Evolutionary conservation across 2,888 invertebrate genomes (phyloP).

Genomic region (Calephelis perditalis): DNA sequence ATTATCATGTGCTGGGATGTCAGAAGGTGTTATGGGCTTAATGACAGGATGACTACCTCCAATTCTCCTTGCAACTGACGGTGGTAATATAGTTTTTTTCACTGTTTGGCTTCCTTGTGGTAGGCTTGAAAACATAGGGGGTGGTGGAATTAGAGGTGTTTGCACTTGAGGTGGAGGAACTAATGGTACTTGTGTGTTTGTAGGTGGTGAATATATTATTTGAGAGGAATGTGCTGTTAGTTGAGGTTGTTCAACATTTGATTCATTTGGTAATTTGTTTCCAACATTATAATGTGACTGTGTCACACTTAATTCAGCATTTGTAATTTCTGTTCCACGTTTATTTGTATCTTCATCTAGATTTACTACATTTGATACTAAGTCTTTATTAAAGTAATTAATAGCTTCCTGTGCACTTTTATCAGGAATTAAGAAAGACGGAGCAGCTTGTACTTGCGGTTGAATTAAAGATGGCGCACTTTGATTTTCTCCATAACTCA

Average conservation of each 20-base stretch:
- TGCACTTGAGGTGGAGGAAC: slow-evolving; percentile 13
- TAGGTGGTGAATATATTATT: not conserved
- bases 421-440: not conserved
- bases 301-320: not conserved
- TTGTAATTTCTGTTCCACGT: not conserved
- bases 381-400: not conserved
- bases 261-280: not conserved
- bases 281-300: not conserved
- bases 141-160: slow-evolving; percentile 52
- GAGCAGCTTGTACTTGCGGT: not conserved
- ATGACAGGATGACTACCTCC: slow-evolving; percentile 52
- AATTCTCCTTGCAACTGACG: slow-evolving; percentile 63
- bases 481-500: slow-evolving; percentile 66
- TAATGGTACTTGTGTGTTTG: not conserved
- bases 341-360: not conserved
- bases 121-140: slow-evolving; percentile 60
- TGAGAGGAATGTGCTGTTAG: not conserved
- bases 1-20: slow-evolving; percentile 37
- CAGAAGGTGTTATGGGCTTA: slow-evolving; percentile 39
- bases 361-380: no score
- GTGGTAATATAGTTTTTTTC: slow-evolving; percentile 56
- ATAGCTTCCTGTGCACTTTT: not conserved
- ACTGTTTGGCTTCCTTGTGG: slow-evolving; percentile 36
- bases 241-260: not conserved
- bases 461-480: slow-evolving; percentile 15